Conservation (phyloP, 1,140 invertebrate genomes). For the Gonatopus flavifemur region DNA sequence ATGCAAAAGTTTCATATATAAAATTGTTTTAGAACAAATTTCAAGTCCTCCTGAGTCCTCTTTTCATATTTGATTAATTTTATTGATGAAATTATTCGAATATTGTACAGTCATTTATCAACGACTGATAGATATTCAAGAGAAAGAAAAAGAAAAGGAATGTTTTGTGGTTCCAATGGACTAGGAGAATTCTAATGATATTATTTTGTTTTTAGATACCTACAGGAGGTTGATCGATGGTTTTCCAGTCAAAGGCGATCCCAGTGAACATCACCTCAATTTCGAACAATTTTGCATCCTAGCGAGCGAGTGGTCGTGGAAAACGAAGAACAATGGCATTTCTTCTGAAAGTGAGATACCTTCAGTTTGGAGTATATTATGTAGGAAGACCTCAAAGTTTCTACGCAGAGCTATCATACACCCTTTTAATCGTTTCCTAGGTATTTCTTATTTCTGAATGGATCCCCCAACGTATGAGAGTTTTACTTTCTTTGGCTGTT, state of each 20-base stretch:
- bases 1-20: no score
- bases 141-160: no score
- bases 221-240: constrained; percentile 44
- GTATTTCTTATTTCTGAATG: constrained; percentile 45
- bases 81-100: no score
- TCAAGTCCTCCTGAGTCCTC: no score
- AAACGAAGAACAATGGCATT: constrained; percentile 49
- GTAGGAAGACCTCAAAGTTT: constrained; percentile 54
- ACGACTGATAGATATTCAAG: no score
- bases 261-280: constrained; percentile 54
- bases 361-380: constrained; percentile 55
- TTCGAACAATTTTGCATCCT: constrained; percentile 72
- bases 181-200: constrained; percentile 5
- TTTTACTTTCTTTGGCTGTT: no score
- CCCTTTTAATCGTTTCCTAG: constrained; percentile 55
- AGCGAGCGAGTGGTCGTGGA: constrained; percentile 46
- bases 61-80: no score
- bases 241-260: constrained; percentile 36
- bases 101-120: no score
- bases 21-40: no score
- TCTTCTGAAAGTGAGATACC: constrained; percentile 60
- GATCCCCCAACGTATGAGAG: neutral
- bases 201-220: constrained; percentile 36
- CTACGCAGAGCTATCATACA: constrained; percentile 49
- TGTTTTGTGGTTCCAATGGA: no score